Percentiles rank a stretch among this genome's conserved stretches.
Evolutionary conservation across 2,888 invertebrate genomes (phyloP).

Genomic region (Clusia tigrina): DNA sequence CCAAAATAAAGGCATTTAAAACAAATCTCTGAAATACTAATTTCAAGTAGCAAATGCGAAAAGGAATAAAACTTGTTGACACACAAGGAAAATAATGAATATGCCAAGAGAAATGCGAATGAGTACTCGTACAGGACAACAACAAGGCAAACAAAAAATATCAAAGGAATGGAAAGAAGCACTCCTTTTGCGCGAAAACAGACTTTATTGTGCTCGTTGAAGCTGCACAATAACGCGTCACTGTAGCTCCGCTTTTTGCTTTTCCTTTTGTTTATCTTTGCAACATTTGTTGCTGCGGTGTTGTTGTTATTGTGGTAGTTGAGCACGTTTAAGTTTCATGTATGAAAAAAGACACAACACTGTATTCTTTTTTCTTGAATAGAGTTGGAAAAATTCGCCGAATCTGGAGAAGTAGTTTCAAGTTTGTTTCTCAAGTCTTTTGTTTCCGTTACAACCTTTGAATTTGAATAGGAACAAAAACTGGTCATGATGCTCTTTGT

Average conservation of each 20-base stretch:
- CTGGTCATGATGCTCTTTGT: no score
- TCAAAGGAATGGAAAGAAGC: background rate
- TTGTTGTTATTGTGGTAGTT: background rate
- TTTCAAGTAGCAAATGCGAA: no score
- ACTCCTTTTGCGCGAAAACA: background rate
- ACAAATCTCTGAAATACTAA: no score
- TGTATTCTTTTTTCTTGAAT: background rate
- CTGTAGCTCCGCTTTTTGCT: background rate
- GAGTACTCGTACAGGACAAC: background rate
- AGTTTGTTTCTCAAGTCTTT: slow-evolving; percentile 1
- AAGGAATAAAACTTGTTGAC: no score
- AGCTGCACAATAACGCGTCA: background rate
- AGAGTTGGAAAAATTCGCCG: background rate
- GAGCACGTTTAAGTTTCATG: background rate
- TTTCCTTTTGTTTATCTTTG: background rate
- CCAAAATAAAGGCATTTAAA: no score
- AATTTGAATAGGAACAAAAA: no score
- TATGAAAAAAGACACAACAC: background rate
- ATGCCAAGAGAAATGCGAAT: background rate
- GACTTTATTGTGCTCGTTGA: background rate
- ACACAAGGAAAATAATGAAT: no score
- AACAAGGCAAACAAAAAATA: background rate
- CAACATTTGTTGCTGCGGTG: background rate
- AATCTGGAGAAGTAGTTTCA: background rate
- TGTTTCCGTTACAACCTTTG: no score